These are phyloP conservation scores for Argyra leucocephala DNA, from an alignment of 2,888 invertebrate species.

Conservation along the genomic window DNA sequence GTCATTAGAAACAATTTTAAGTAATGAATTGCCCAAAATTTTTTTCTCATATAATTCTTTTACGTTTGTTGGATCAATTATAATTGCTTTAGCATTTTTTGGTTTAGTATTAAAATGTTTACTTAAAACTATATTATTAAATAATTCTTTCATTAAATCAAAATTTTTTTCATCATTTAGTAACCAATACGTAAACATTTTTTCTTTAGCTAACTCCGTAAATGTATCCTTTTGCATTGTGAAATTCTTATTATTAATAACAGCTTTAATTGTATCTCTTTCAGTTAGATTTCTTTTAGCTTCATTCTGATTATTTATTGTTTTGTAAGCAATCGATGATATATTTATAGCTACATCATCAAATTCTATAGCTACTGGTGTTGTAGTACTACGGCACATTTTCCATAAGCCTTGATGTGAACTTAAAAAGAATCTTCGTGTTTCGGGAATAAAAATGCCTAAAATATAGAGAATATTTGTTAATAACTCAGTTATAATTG, in stretches of 20 bases:
- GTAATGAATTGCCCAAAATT: constrained; percentile 34
- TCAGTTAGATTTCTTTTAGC: constrained; percentile 33
- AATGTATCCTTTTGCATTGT: constrained; percentile 28
- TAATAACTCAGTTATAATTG: too few relatives aligned
- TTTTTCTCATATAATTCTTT: constrained; percentile 25
- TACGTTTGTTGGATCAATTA: constrained; percentile 35
- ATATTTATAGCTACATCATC: constrained; percentile 49
- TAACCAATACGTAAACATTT: constrained; percentile 41
- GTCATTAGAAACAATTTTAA: constrained; percentile 33
- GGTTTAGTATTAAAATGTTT: constrained; percentile 22
- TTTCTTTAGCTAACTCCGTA: constrained; percentile 33
- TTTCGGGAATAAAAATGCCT: constrained; percentile 51
- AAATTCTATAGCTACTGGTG: constrained; percentile 45
- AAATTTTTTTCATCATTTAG: constrained; percentile 35
- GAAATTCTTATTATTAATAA: constrained; percentile 26
- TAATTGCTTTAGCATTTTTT: constrained; percentile 29
- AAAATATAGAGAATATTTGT: too few relatives aligned
- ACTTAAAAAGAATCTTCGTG: constrained; percentile 52
- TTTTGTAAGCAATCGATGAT: constrained; percentile 44
- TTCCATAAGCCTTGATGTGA: constrained; percentile 64
- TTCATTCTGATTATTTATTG: constrained; percentile 30
- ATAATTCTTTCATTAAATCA: constrained; percentile 32
- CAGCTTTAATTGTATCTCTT: constrained; percentile 33
- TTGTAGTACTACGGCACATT: constrained; percentile 38
- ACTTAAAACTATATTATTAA: constrained; percentile 31